Percentiles rank a stretch among this genome's conserved stretches.
Evolutionary conservation across 2,113 vertebrate species (phyloP).

Genomic region (Eidolon helvum): DNA sequence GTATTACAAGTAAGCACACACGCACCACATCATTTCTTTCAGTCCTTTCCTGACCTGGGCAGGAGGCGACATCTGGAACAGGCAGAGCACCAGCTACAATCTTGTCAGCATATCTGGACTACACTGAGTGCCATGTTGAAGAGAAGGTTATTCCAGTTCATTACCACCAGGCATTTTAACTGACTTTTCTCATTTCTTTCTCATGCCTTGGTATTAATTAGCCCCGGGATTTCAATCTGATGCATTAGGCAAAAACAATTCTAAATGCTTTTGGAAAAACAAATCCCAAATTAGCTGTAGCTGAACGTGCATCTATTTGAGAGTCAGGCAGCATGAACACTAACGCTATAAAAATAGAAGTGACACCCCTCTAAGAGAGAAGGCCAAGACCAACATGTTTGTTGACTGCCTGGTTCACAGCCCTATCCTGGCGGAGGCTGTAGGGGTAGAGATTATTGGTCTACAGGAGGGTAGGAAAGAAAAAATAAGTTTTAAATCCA

Average conservation of each 20-base stretch:
- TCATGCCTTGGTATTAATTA: slow-evolving; percentile 64
- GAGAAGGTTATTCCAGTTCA: slow-evolving; percentile 48
- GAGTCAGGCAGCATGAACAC: slow-evolving; percentile 52
- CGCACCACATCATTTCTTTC: neutral
- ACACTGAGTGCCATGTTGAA: neutral
- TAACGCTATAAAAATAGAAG: slow-evolving; percentile 24
- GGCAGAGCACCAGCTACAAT: neutral
- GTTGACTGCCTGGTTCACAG: neutral
- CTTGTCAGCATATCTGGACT: neutral
- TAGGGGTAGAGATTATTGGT: neutral
- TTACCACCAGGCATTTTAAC: slow-evolving; percentile 40
- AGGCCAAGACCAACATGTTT: neutral
- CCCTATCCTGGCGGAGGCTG: neutral
- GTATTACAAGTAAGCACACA: neutral
- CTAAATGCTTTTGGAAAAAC: slow-evolving; percentile 73
- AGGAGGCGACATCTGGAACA: neutral
- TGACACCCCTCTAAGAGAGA: neutral
- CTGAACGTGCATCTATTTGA: slow-evolving; percentile 56
- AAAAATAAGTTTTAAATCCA: neutral
- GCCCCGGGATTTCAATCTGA: slow-evolving; percentile 69
- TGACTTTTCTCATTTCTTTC: slow-evolving; percentile 59
- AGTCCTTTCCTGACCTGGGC: neutral
- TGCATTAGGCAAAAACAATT: slow-evolving; percentile 75
- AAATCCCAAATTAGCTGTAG: slow-evolving; percentile 75
- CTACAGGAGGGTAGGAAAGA: neutral